Conservation (phyloP, 2,888 invertebrate genomes). For the Agriopis aurantiaria region DNA sequence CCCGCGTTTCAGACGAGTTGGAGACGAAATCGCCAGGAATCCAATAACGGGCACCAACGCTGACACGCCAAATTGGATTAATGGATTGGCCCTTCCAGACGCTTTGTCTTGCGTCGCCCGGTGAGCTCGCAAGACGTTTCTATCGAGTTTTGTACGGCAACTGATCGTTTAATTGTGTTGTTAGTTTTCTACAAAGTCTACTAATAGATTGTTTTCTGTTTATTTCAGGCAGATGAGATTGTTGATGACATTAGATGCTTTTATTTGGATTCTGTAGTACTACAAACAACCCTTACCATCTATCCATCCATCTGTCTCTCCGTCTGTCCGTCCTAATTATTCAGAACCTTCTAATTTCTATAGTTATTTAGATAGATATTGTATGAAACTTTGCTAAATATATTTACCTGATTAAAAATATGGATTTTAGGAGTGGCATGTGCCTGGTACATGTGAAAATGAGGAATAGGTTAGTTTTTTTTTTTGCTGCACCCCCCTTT, state of each 20-base stretch:
- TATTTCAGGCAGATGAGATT: neutral
- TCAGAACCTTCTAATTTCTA: too few relatives aligned
- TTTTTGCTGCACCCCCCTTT: too few relatives aligned
- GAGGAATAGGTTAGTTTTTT: too few relatives aligned
- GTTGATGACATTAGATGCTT: neutral
- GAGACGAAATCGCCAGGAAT: constrained; percentile 46
- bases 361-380: too few relatives aligned
- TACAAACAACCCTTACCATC: too few relatives aligned
- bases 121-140: constrained; percentile 14
- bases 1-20: constrained; percentile 6
- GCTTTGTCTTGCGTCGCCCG: constrained; percentile 44
- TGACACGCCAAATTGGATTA: constrained; percentile 67
- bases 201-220: neutral
- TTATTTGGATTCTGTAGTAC: too few relatives aligned
- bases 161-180: constrained; percentile 12
- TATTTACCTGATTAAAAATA: too few relatives aligned
- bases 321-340: too few relatives aligned
- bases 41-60: constrained; percentile 57
- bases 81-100: constrained; percentile 60
- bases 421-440: too few relatives aligned
- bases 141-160: constrained; percentile 14
- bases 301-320: too few relatives aligned
- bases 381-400: too few relatives aligned
- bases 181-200: constrained; percentile 7
- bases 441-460: too few relatives aligned